Percentiles rank a stretch among this genome's conserved stretches.
Evolutionary conservation across 1,140 invertebrate genomes (phyloP).

Genomic region (Alviniconcha marisindica): DNA sequence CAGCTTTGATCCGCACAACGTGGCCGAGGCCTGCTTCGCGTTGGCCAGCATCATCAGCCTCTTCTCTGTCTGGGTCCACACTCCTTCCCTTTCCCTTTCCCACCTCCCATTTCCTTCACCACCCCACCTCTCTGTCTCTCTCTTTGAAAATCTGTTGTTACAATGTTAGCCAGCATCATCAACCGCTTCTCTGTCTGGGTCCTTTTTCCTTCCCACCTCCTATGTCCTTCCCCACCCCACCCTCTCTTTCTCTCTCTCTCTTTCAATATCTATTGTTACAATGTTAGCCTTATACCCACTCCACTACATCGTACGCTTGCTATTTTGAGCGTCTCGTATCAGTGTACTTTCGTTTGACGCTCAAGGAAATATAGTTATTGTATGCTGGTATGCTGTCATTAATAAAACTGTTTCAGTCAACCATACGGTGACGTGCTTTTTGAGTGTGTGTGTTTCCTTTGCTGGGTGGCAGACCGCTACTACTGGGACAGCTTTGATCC

Average conservation of each 20-base stretch:
- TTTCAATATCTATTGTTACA: too few relatives aligned
- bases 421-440: too few relatives aligned
- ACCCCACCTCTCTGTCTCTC: neutral
- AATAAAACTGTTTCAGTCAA: too few relatives aligned
- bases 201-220: neutral
- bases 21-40: constrained; percentile 69
- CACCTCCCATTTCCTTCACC: too few relatives aligned
- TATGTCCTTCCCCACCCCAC: neutral
- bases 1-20: constrained; percentile 66
- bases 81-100: neutral
- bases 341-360: too few relatives aligned
- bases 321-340: too few relatives aligned
- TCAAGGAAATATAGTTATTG: too few relatives aligned
- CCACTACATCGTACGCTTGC: too few relatives aligned
- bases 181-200: constrained; percentile 48
- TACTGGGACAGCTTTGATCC: constrained; percentile 71
- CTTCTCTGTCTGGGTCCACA: neutral
- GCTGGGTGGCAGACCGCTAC: constrained; percentile 68
- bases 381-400: too few relatives aligned
- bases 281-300: too few relatives aligned
- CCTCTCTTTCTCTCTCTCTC: neutral
- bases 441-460: neutral
- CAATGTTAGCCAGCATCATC: too few relatives aligned
- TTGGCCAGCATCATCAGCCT: constrained; percentile 72
- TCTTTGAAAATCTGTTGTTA: too few relatives aligned